Conservation (phyloP, 2,797 vertebrate genomes). For the Rhinoraja longicauda region DNA sequence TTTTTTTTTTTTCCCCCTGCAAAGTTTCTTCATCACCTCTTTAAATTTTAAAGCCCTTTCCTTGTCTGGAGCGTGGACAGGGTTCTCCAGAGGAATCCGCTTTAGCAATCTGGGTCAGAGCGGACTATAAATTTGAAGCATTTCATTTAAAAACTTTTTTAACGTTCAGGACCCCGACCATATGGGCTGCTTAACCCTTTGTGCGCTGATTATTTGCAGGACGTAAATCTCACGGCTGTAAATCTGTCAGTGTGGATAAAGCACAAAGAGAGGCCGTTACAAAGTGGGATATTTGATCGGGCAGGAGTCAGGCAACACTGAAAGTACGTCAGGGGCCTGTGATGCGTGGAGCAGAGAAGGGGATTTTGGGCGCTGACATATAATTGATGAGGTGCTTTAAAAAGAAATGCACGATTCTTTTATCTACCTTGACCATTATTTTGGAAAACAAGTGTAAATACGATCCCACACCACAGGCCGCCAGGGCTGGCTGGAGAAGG, state of each 20-base stretch:
- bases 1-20: slow-evolving; percentile 77
- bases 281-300: not conserved
- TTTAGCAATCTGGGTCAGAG: slow-evolving; percentile 69
- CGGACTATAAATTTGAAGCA: slow-evolving; percentile 68
- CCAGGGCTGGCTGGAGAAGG: no score
- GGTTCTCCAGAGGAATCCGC: slow-evolving; percentile 77
- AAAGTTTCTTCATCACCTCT: slow-evolving; percentile 94
- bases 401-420: not conserved
- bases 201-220: not conserved
- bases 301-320: not conserved
- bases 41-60: slow-evolving; percentile 87
- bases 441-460: not conserved
- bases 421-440: not conserved
- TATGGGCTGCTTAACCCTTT: slow-evolving; percentile 24
- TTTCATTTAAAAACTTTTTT: slow-evolving; percentile 28
- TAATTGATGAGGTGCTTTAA: not conserved
- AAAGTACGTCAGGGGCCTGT: not conserved
- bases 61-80: slow-evolving; percentile 74
- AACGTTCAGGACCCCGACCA: not conserved
- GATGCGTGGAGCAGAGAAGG: not conserved
- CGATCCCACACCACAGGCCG: not conserved
- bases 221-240: not conserved
- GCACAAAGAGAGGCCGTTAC: not conserved
- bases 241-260: not conserved
- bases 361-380: not conserved